Evolutionary conservation across 2,888 invertebrate species (phyloP).

Genomic region (Trichogramma evanescens): DNA sequence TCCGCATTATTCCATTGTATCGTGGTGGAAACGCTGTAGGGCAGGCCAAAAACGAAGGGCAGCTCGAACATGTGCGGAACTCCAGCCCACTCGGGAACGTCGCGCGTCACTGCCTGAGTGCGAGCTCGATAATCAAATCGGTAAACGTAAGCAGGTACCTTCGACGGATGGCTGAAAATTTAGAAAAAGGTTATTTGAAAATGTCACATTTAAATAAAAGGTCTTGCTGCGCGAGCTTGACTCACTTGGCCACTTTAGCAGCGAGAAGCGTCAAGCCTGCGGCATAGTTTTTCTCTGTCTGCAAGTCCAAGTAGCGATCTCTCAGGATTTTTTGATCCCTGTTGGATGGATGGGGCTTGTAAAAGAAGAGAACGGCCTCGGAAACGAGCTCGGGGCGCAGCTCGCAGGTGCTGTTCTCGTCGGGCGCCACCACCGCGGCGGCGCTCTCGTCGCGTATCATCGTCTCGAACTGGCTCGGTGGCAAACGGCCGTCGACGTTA

Average conservation of each 20-base stretch:
- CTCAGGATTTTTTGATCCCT: slow-evolving; percentile 57
- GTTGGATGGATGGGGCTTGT: slow-evolving; percentile 61
- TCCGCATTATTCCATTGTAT: slow-evolving; percentile 69
- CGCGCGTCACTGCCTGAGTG: slow-evolving; percentile 58
- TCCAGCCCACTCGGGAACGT: slow-evolving; percentile 69
- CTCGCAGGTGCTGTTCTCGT: slow-evolving; percentile 43
- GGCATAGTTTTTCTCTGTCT: slow-evolving; percentile 69
- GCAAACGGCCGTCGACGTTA: slow-evolving; percentile 57
- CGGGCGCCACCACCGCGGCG: slow-evolving; percentile 26
- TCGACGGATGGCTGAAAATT: slow-evolving; percentile 35
- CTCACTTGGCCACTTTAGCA: slow-evolving; percentile 56
- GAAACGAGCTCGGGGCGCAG: slow-evolving; percentile 44
- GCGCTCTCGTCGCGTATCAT: slow-evolving; percentile 54
- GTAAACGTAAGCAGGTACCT: slow-evolving; percentile 59
- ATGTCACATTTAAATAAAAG: no score
- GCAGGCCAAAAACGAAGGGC: slow-evolving; percentile 75
- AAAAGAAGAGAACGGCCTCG: slow-evolving; percentile 71
- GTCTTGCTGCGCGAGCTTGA: no score
- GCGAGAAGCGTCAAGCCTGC: slow-evolving; percentile 66
- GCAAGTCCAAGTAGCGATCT: slow-evolving; percentile 63
- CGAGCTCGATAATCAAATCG: slow-evolving; percentile 66
- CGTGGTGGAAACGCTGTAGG: slow-evolving; percentile 53
- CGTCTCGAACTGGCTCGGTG: slow-evolving; percentile 55
- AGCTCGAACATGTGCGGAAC: slow-evolving; percentile 78
- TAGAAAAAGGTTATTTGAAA: slow-evolving; percentile 42